Evolutionary conservation across 2,888 invertebrate species (phyloP).

Genomic region (Deilephila elpenor): DNA sequence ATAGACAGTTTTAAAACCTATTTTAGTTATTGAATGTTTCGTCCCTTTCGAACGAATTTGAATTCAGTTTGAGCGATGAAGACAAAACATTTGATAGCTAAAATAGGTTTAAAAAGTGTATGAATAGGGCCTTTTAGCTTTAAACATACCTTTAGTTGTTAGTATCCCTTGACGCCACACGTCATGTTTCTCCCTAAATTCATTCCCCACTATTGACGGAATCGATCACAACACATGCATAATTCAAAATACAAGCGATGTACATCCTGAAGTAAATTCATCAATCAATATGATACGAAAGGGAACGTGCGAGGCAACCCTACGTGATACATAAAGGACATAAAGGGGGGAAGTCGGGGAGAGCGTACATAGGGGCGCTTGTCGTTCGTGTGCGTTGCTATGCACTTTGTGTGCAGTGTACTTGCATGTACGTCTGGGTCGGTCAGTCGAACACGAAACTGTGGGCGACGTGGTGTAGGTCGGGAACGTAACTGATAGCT

Average conservation of each 20-base stretch:
- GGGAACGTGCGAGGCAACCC: slow-evolving; percentile 53
- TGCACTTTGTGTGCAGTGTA: slow-evolving; percentile 41
- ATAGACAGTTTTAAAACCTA: too few species aligned
- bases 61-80: too few species aligned
- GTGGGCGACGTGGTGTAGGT: slow-evolving; percentile 63
- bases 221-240: not conserved
- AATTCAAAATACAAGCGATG: not conserved
- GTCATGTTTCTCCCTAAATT: not conserved
- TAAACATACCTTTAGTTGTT: too few species aligned
- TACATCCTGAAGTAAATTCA: slow-evolving; percentile 28
- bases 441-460: slow-evolving; percentile 66
- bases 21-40: too few species aligned
- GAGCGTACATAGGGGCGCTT: slow-evolving; percentile 61
- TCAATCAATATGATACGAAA: slow-evolving; percentile 35
- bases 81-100: too few species aligned
- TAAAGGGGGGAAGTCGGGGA: slow-evolving; percentile 54
- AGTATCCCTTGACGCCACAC: too few species aligned
- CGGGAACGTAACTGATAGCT: slow-evolving; percentile 45
- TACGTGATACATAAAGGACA: slow-evolving; percentile 53
- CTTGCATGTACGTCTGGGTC: slow-evolving; percentile 48
- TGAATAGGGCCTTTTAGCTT: too few species aligned
- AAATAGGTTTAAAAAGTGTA: too few species aligned
- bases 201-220: not conserved
- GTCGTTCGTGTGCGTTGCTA: slow-evolving; percentile 52
- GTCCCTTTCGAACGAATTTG: too few species aligned